phyloP scores from a whole-genome alignment of 2,888 invertebrate genomes.

The Scaptomyza parva region DNA sequence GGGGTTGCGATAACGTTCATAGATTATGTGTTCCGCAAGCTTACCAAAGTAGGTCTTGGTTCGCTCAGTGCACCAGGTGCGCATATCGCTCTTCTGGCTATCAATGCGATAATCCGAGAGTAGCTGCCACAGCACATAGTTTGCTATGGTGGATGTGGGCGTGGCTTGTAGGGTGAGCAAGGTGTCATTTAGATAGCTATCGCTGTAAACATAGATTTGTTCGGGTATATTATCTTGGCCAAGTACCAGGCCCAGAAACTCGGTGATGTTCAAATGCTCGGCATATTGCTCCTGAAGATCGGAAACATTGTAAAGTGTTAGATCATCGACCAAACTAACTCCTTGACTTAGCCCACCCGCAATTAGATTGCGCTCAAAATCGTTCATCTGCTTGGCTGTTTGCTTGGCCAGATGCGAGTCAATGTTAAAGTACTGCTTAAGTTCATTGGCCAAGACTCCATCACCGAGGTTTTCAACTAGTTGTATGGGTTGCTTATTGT shows the following conservation, averaged over 20 bases:
- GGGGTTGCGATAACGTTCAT: constrained; percentile 63
- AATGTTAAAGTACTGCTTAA: constrained; percentile 64
- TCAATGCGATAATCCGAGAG: constrained; percentile 68
- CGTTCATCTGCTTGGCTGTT: constrained; percentile 56
- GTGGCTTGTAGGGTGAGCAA: constrained; percentile 53
- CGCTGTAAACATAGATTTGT: constrained; percentile 70
- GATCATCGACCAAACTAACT: constrained; percentile 40
- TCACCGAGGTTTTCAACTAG: neutral
- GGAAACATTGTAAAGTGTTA: constrained; percentile 48
- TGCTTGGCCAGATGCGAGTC: constrained; percentile 41
- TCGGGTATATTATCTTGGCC: constrained; percentile 69
- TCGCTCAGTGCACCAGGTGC: constrained; percentile 66
- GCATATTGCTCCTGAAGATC: constrained; percentile 60
- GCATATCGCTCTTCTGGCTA: constrained; percentile 16
- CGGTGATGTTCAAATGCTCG: constrained; percentile 65
- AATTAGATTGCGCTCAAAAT: constrained; percentile 57
- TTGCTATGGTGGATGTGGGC: constrained; percentile 52
- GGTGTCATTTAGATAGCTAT: constrained; percentile 57
- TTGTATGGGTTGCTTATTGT: constrained; percentile 16
- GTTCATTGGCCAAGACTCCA: constrained; percentile 20
- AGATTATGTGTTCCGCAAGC: constrained; percentile 73
- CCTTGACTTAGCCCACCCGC: constrained; percentile 9
- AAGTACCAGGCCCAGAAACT: constrained; percentile 69
- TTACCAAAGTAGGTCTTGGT: constrained; percentile 75
- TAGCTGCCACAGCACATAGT: constrained; percentile 78